These are phyloP conservation scores for Leptinotarsa rubiginosa DNA, from an alignment of 2,888 invertebrate genomes.

Conservation along the genomic window DNA sequence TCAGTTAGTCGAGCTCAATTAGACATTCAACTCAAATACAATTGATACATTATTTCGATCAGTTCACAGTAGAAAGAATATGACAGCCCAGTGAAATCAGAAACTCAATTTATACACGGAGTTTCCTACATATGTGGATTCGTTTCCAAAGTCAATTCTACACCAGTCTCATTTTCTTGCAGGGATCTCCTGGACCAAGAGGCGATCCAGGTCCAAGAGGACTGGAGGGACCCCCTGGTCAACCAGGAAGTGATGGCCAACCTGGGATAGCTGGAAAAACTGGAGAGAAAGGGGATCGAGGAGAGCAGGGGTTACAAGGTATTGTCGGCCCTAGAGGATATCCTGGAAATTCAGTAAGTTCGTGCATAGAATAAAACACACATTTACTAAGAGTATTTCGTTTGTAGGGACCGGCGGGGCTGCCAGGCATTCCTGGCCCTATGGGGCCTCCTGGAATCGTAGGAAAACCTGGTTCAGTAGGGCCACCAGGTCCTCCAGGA, in stretches of 20 bases:
- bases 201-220: slow-evolving; percentile 46
- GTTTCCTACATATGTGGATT: too few species aligned
- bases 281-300: slow-evolving; percentile 53
- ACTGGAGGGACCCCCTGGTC: slow-evolving; percentile 48
- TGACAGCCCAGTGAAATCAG: too few species aligned
- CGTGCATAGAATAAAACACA: background rate
- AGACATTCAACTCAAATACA: too few species aligned
- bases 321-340: slow-evolving; percentile 56
- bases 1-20: too few species aligned
- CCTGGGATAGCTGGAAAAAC: slow-evolving; percentile 58
- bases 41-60: too few species aligned
- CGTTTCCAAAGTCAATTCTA: background rate
- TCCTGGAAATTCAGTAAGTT: slow-evolving; percentile 49
- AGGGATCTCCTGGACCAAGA: slow-evolving; percentile 45
- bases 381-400: background rate
- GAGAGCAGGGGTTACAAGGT: slow-evolving; percentile 54
- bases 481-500: slow-evolving; percentile 67
- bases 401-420: slow-evolving; percentile 60
- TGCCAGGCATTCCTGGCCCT: slow-evolving; percentile 61
- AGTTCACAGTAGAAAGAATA: too few species aligned
- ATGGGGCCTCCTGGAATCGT: slow-evolving; percentile 56
- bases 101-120: too few species aligned
- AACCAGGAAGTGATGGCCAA: slow-evolving; percentile 53
- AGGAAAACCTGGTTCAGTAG: slow-evolving; percentile 58
- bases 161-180: background rate